These are phyloP conservation scores for Taenioides sp. DNA, from an alignment of 2,797 vertebrate genomes.

Conservation along the genomic window DNA sequence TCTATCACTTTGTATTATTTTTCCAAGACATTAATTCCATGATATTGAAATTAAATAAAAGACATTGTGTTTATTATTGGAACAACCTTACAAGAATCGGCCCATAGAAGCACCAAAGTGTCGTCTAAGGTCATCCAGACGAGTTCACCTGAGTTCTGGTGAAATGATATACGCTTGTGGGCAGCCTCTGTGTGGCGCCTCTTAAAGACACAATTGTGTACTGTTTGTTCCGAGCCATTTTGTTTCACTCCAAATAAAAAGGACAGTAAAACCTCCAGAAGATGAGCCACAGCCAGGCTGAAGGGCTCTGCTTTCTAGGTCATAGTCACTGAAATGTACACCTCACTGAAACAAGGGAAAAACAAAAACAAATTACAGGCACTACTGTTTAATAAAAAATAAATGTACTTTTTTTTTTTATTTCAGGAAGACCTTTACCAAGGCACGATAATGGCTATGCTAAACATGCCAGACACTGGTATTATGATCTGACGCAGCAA, in stretches of 20 bases:
- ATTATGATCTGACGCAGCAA: constrained; percentile 8
- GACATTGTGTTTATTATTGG: not conserved
- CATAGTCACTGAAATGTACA: constrained; percentile 67
- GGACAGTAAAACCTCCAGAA: constrained; percentile 50
- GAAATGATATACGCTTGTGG: constrained; percentile 70
- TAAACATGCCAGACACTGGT: constrained; percentile 37
- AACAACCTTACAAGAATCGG: not conserved
- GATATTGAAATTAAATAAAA: not conserved
- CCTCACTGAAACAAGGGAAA: constrained; percentile 24
- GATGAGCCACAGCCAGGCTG: constrained; percentile 39
- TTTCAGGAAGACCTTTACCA: constrained; percentile 69
- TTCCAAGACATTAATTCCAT: not conserved
- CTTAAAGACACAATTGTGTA: constrained; percentile 78
- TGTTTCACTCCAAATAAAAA: constrained; percentile 71
- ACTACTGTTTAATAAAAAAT: constrained; percentile 51
- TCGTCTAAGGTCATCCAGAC: constrained; percentile 12
- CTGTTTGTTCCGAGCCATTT: constrained; percentile 74
- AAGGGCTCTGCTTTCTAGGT: constrained; percentile 68
- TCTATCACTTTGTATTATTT: not conserved
- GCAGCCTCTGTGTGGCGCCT: constrained; percentile 50
- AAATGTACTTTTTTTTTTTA: constrained; percentile 59
- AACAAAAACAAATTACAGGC: constrained; percentile 22
- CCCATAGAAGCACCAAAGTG: not conserved
- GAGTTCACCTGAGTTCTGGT: constrained; percentile 38
- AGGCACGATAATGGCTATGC: constrained; percentile 61